Base-by-base conservation (phyloP, 2,113 vertebrate genomes). In the Eulemur macaco region DNA sequence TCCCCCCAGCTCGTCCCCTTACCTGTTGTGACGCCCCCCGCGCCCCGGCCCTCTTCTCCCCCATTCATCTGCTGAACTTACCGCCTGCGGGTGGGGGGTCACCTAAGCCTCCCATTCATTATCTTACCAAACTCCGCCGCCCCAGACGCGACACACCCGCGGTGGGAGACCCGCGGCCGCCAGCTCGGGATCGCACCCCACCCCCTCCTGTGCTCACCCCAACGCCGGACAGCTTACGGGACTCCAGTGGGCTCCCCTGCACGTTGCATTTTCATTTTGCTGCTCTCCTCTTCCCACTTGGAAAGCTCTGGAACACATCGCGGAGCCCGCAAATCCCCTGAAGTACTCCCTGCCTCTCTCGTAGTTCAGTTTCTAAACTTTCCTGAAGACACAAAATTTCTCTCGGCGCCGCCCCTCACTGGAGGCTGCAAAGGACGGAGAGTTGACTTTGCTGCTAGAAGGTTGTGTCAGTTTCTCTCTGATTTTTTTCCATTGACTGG, bases 161-260 rank as follows among this genome's bases (percentile, higher is more conserved):
- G 1, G 71, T 64, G 18, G 34, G 74, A 68, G 37, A 45, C 68
- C 78, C 15, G 9, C 3, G 20, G 86, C 91, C 12, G 21, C 76
- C 50, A 2, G 37, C 80, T 21, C 23, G 5, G 29, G 27, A 15
- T 84, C 23, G 58, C 69, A 23, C 23, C 42, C n/a, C 50, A 23
- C 6, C 23, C 85, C 64, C 69, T 52, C 73, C 73, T 0, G 95
- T 18, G 71, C 86, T 97, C 96, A 96, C 96, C 93, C 95, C 47
- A 2, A 89, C 17, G 42, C 80, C 50, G 4, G 3, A 8, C 91
- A 3, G 54, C 73, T 11, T 15, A 63, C 17, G 5, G 81, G 42
- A 18, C 84, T 74, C 81, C 12, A 34, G 20, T 1, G 85, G 60
- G 52, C 68, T 39, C 64, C 78, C 93, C 27, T 3, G 42, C 77